Evolutionary conservation across 2,888 invertebrate genomes (phyloP).

Genomic region (Eupithecia pulchellata): DNA sequence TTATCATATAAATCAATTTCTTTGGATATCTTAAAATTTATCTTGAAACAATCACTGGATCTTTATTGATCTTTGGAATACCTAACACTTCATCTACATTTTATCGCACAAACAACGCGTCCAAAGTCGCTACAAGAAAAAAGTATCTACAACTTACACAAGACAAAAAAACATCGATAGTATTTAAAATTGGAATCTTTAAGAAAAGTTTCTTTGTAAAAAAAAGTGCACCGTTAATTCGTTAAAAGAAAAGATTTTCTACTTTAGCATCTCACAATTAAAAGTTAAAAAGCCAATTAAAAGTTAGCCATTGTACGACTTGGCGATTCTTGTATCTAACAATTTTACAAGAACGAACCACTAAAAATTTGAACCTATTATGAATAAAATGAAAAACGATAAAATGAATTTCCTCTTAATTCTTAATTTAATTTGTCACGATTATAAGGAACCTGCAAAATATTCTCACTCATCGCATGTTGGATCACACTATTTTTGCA

Average conservation of each 20-base stretch:
- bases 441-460: neutral
- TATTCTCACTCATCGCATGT: too few species aligned
- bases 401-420: too few species aligned
- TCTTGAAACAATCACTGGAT: neutral
- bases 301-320: constrained; percentile 50
- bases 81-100: neutral
- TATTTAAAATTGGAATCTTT: neutral
- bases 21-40: too few species aligned
- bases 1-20: too few species aligned
- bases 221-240: constrained; percentile 35
- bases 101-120: neutral
- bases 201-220: constrained; percentile 1
- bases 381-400: too few species aligned
- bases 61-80: neutral
- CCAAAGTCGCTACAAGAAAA: neutral
- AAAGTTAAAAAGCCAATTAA: constrained; percentile 57
- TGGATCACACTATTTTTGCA: too few species aligned
- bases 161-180: neutral
- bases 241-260: constrained; percentile 38
- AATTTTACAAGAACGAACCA: neutral
- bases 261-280: constrained; percentile 39
- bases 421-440: too few species aligned
- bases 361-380: neutral
- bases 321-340: constrained; percentile 38
- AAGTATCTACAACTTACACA: neutral